Evolutionary conservation across 2,888 invertebrate genomes (phyloP).

Genomic region (Luperina nickerlii): DNA sequence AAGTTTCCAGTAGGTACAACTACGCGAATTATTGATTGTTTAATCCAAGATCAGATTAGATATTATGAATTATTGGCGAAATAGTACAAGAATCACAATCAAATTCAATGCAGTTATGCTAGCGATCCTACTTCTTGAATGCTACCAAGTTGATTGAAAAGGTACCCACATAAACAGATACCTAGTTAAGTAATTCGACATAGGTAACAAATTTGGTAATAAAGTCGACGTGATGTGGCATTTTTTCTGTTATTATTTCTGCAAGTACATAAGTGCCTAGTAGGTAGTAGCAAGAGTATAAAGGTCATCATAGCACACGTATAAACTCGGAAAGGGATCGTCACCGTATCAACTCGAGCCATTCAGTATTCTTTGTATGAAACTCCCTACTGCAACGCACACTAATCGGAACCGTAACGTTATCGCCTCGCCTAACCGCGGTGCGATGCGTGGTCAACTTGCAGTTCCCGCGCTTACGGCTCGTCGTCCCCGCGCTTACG

Average conservation of each 20-base stretch:
- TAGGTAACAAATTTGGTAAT: not conserved
- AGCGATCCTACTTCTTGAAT: not conserved
- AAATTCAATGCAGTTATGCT: not conserved
- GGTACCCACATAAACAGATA: too few species aligned
- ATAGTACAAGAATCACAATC: not conserved
- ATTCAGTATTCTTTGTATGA: too few species aligned
- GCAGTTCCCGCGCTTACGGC: too few species aligned
- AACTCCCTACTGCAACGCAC: too few species aligned
- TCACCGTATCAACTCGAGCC: too few species aligned
- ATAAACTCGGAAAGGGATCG: too few species aligned
- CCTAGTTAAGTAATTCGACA: not conserved
- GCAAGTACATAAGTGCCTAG: too few species aligned
- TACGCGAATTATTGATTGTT: not conserved
- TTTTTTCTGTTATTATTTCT: conserved; percentile 10
- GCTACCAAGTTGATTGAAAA: not conserved
- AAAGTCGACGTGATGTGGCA: not conserved
- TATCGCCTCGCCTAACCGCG: too few species aligned
- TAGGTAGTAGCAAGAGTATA: not conserved
- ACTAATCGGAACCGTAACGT: too few species aligned
- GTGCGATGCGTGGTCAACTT: too few species aligned
- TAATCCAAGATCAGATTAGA: not conserved
- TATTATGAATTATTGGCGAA: not conserved
- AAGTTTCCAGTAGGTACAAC: not conserved
- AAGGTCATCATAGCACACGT: too few species aligned
- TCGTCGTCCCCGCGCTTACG: too few species aligned